phyloP scores from a whole-genome alignment of 1,140 invertebrate species.

The Leptinotarsa texana region DNA sequence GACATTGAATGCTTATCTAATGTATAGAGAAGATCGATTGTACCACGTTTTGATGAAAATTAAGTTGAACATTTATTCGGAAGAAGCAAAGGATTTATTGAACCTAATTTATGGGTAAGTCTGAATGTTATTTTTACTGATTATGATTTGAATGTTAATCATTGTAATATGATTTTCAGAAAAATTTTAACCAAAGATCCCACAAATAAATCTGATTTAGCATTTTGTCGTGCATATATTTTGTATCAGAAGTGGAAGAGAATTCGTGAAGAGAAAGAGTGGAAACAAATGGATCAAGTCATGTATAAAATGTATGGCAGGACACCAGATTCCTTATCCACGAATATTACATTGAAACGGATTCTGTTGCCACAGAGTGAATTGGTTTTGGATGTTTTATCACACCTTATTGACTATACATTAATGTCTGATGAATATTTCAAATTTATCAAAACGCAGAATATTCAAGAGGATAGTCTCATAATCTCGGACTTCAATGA shows the following conservation, averaged over 20 bases:
- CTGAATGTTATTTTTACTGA: too few relatives aligned
- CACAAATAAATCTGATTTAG: conserved; percentile 26
- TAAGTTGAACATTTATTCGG: conserved; percentile 26
- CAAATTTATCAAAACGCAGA: conserved; percentile 28
- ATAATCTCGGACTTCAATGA: neutral
- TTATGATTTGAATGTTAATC: neutral
- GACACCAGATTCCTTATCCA: conserved; percentile 29
- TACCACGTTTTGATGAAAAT: conserved; percentile 35
- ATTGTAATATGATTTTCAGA: conserved; percentile 13
- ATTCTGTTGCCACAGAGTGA: conserved; percentile 28
- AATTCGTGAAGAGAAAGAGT: conserved; percentile 27
- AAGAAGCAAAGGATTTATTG: conserved; percentile 22
- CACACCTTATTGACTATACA: conserved; percentile 20
- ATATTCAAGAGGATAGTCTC: conserved; percentile 14
- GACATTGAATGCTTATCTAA: conserved; percentile 26
- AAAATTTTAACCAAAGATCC: conserved; percentile 9
- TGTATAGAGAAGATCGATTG: conserved; percentile 28
- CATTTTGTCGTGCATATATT: conserved; percentile 33
- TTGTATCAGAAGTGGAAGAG: conserved; percentile 37
- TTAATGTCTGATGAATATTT: conserved; percentile 31
- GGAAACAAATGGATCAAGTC: conserved; percentile 30
- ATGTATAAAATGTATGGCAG: conserved; percentile 31
- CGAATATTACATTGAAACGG: conserved; percentile 26
- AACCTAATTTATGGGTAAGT: conserved; percentile 31
- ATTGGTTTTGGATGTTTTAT: conserved; percentile 26